Conservation (phyloP, 2,888 invertebrate species). For the Mantis religiosa region DNA sequence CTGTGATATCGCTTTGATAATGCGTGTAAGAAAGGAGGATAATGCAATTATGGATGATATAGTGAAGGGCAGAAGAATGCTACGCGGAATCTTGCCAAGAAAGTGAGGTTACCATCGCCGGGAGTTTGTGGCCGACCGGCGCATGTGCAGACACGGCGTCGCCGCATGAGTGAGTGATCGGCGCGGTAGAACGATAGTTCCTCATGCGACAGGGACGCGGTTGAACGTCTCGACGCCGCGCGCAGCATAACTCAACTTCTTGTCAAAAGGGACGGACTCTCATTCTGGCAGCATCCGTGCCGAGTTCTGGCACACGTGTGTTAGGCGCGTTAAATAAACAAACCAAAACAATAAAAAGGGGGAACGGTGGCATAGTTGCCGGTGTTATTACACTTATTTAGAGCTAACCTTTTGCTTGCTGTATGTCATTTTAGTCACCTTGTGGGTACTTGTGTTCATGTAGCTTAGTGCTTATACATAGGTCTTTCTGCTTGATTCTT, state of each 20-base stretch:
- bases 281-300: background rate
- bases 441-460: background rate
- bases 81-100: background rate
- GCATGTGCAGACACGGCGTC: slow-evolving; percentile 3
- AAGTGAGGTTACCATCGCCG: background rate
- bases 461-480: background rate
- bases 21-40: background rate
- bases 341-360: background rate
- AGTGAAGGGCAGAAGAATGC: background rate
- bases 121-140: background rate
- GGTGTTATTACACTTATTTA: background rate
- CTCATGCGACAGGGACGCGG: background rate
- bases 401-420: background rate
- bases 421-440: background rate
- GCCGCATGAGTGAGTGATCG: background rate
- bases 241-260: background rate
- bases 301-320: background rate
- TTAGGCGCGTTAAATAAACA: background rate
- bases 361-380: background rate
- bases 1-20: background rate
- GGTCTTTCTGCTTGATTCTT: background rate
- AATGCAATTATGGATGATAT: background rate
- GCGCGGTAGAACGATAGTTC: background rate
- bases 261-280: background rate
- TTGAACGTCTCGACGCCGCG: background rate